Percentiles rank a stretch among this genome's conserved stretches.
Evolutionary conservation across 92 coral and sea anemone genomes (phyloP).

Genomic region (Phenganax marumi): DNA sequence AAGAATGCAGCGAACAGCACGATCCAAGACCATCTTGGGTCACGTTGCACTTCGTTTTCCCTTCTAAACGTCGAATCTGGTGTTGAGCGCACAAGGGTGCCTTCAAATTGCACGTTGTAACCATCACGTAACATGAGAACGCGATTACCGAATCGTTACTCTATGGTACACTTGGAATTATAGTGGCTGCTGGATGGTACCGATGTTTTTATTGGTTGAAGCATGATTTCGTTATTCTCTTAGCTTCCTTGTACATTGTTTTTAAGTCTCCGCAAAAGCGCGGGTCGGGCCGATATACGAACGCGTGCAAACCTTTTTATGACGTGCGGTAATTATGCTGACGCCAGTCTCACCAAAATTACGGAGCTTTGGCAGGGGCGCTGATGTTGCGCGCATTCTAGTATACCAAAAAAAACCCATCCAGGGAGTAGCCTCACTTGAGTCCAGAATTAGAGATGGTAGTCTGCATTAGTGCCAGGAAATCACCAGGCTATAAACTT

Average conservation of each 20-base stretch:
- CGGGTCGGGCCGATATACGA: not conserved
- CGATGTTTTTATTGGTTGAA: not conserved
- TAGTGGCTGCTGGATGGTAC: not conserved
- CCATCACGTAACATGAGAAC: slow-evolving; percentile 21
- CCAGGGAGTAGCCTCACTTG: too few relatives aligned
- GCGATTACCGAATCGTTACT: not conserved
- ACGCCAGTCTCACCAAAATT: too few relatives aligned
- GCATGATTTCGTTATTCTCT: not conserved
- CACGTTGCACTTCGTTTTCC: slow-evolving; percentile 16
- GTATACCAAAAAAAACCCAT: too few relatives aligned
- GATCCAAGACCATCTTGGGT: slow-evolving; percentile 34
- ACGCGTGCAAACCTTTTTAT: not conserved
- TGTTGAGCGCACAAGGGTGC: not conserved
- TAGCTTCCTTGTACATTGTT: not conserved
- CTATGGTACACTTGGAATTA: too few relatives aligned
- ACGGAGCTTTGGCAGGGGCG: too few relatives aligned
- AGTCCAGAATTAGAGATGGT: too few relatives aligned
- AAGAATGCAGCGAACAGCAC: slow-evolving; percentile 30
- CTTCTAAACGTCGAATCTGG: slow-evolving; percentile 4
- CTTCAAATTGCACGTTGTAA: slow-evolving; percentile 29
- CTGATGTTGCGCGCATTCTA: too few relatives aligned
- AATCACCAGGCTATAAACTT: too few relatives aligned
- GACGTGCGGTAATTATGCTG: not conserved
- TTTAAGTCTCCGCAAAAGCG: not conserved
- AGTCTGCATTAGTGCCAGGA: not conserved